Base-by-base conservation (phyloP, 2,797 vertebrate genomes). In the Acestrorhynchus altus region DNA sequence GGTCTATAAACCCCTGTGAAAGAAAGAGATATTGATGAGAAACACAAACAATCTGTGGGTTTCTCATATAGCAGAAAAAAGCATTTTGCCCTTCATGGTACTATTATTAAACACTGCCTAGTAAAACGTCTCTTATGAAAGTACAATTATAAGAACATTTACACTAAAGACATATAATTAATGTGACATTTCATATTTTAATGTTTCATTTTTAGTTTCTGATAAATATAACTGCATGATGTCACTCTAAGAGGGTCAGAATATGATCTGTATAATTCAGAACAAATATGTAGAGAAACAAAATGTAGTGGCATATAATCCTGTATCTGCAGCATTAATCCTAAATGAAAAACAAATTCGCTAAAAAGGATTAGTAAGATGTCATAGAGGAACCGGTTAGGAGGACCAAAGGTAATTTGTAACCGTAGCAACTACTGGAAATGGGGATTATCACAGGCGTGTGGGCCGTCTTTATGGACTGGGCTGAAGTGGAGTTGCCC, bases 391-490 rank as follows among this genome's bases (percentile, higher is more conserved):
- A 95, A 96, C 95, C 94, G 94, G 96, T 97, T 96, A 96, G 94
- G 93, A 93, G 90, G 90, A 94, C 94, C 90, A 94, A 93, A 94
- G 94, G 94, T 94, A 96, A 97, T 97, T 96, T 97, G 96, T 97
- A 95, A 95, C 97, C 96, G 94, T 97, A 96, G 96, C 93, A 96
- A 98, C 95, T 94, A 94, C 93, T 95, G 95, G 90, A 96, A 96
- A 96, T 94, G 94, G 93, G 95, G 95, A 96, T 96, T 95, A 89
- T 93, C 93, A 94, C 93, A 93, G 92, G 89, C 91, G 92, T 93
- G 93, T 92, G 90, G 86, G 93, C 89, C 87, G 93, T 93, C 92
- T 94, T 95, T 90, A 81, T 92, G 90, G 91, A 91, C 88, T 87
- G 85, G 86, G 84, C 86, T 86, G 76, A 69, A 89, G 89, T 84